Percentiles rank a stretch among this genome's conserved stretches.
Conservation (phyloP, 2,888 invertebrate species). For the Aphidius colemani region DNA sequence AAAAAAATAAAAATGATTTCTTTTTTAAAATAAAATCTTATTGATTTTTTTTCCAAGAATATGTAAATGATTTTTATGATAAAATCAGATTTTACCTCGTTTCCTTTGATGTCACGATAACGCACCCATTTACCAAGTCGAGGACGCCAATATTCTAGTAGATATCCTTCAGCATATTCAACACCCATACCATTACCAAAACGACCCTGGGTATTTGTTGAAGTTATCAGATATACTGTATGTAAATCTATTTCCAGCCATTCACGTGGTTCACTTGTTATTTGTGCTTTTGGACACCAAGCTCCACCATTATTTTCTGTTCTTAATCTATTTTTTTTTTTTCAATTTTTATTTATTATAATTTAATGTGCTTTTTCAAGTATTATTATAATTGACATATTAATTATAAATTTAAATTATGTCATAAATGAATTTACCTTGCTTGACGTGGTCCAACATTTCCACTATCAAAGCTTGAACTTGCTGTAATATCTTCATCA, state of each 20-base stretch:
- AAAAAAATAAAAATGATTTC: too few species aligned
- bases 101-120: slow-evolving; percentile 66
- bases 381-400: too few species aligned
- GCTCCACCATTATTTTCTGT: slow-evolving; percentile 71
- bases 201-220: slow-evolving; percentile 70
- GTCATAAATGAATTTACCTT: slow-evolving; percentile 58
- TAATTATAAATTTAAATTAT: background rate
- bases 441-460: slow-evolving; percentile 71
- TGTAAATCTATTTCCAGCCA: slow-evolving; percentile 68
- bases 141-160: slow-evolving; percentile 70
- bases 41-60: background rate
- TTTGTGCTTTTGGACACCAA: slow-evolving; percentile 73
- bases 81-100: slow-evolving; percentile 62
- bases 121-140: slow-evolving; percentile 67
- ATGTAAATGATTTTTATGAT: too few species aligned
- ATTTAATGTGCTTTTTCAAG: too few species aligned
- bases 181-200: slow-evolving; percentile 74
- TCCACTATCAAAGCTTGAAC: slow-evolving; percentile 68
- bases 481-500: slow-evolving; percentile 68
- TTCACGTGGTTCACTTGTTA: slow-evolving; percentile 63
- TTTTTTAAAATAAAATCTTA: too few species aligned
- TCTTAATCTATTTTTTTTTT: slow-evolving; percentile 62
- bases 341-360: too few species aligned
- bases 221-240: slow-evolving; percentile 67
- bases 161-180: slow-evolving; percentile 70